Evolutionary conservation across 2,888 invertebrate genomes (phyloP), one percentile per base, ranked within the genome.

Genomic region (Netelia melanura): DNA sequence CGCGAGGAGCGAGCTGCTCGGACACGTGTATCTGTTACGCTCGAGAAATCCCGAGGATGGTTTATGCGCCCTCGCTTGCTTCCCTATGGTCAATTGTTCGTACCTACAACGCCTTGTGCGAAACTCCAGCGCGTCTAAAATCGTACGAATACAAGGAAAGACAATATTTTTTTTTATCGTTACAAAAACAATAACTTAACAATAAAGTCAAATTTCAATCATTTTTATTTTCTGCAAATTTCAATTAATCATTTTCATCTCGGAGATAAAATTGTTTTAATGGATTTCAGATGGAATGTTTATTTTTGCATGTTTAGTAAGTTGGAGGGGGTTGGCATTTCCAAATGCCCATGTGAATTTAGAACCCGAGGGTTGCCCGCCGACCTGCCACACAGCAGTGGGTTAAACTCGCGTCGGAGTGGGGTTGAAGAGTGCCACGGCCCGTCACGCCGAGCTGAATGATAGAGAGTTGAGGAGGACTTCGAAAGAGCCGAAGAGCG

Each of bases 1-100:
- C 89, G 91, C 90, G 92, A 92, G 89, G 38, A 90, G 87, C 87
- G 86, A 90, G 89, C 91, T 91, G 90, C 90, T 89, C 80, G 89
- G 91, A 92, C 92, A 92, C 92, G 91, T 92, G 92, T 92, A 92
- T 91, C 90, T 90, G 89, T 91, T 90, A 89, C 89, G 88, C 88
- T 84, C 74, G 70, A 71, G 62, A 14, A 54, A 78, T 86, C 84
- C 72, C 80, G 71, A 84, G 81, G 76, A 89, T 87, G 87, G 80
- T 88, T 87, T 87, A 87, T 89, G 17, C 17, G 86, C 87, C 86
- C 38, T 38, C 38, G 38, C 38, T 38, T 38, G 38, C 6, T 6
- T 85, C 68, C 78, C 72, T 56, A 70, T 81, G 67, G 75, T 58
- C 78, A 48, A 79, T 61, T 62, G 54, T 80, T 77, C 81, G 67